These are phyloP conservation scores for Campylomormyrus tamandua DNA, from an alignment of 2,113 vertebrate species.

Conservation along the genomic window DNA sequence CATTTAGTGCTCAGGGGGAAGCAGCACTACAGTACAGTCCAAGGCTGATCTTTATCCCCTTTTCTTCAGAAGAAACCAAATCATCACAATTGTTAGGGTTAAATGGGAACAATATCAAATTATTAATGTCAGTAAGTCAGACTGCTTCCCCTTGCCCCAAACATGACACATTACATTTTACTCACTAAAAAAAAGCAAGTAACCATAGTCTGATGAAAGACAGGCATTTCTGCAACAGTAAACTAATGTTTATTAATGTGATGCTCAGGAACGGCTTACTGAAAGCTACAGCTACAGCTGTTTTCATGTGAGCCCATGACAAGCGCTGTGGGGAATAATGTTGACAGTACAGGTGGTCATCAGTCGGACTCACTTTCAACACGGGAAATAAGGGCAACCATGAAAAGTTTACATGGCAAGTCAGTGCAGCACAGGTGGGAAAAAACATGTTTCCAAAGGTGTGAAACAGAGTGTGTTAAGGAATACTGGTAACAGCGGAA, in stretches of 20 bases:
- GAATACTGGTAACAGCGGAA: background rate
- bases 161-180: background rate
- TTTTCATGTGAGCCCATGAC: background rate
- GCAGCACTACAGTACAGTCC: background rate
- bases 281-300: background rate
- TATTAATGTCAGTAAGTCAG: background rate
- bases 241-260: background rate
- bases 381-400: background rate
- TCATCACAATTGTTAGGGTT: background rate
- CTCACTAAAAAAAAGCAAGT: background rate
- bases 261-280: background rate
- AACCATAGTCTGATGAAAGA: background rate
- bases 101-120: background rate
- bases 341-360: background rate
- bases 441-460: background rate
- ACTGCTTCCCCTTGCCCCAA: background rate
- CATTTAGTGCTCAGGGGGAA: background rate
- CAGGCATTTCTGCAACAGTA: background rate
- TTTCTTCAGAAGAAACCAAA: background rate
- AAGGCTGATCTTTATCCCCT: background rate
- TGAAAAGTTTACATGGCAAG: background rate
- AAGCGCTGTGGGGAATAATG: background rate
- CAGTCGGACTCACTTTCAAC: background rate
- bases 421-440: background rate
- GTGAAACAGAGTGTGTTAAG: background rate